phyloP scores from a whole-genome alignment of 92 coral and sea anemone genomes.

The Siderastrea siderea region DNA sequence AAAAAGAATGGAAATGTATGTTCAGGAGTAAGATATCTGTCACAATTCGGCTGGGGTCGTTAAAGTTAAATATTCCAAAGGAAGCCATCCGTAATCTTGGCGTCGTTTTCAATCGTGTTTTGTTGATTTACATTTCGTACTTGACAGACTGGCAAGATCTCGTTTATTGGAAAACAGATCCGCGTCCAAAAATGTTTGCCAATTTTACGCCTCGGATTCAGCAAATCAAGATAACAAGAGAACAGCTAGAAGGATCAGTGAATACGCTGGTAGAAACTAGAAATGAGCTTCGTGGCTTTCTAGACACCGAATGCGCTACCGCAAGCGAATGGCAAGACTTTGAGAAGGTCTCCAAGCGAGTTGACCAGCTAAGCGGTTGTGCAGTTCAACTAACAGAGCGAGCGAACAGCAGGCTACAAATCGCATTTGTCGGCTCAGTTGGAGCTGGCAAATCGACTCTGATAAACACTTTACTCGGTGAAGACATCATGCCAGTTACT shows the following conservation, averaged over 20 bases:
- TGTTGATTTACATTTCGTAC: not conserved
- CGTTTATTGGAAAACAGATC: not conserved
- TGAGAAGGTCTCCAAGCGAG: constrained; percentile 20
- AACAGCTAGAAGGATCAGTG: constrained; percentile 17
- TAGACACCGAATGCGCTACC: constrained; percentile 16
- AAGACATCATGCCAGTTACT: constrained; percentile 39
- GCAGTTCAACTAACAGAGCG: constrained; percentile 26
- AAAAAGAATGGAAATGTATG: not conserved
- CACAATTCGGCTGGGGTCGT: not conserved
- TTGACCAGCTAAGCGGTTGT: constrained; percentile 5
- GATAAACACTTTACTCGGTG: constrained; percentile 45
- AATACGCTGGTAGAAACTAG: constrained; percentile 2
- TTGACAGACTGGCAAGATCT: not conserved
- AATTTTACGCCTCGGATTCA: constrained; percentile 26
- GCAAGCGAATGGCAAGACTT: constrained; percentile 28
- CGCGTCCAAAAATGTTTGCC: constrained; percentile 6
- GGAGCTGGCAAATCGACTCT: constrained; percentile 45
- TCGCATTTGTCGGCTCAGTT: constrained; percentile 43
- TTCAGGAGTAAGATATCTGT: not conserved
- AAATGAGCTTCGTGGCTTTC: constrained; percentile 22
- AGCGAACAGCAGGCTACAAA: constrained; percentile 31
- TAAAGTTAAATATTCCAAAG: not conserved
- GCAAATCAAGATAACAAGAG: constrained; percentile 11
- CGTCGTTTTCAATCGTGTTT: too few relatives aligned
- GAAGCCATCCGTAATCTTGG: not conserved